These are phyloP conservation scores for Gorsachius magnificus DNA, from an alignment of 2,797 vertebrate genomes.

Conservation along the genomic window DNA sequence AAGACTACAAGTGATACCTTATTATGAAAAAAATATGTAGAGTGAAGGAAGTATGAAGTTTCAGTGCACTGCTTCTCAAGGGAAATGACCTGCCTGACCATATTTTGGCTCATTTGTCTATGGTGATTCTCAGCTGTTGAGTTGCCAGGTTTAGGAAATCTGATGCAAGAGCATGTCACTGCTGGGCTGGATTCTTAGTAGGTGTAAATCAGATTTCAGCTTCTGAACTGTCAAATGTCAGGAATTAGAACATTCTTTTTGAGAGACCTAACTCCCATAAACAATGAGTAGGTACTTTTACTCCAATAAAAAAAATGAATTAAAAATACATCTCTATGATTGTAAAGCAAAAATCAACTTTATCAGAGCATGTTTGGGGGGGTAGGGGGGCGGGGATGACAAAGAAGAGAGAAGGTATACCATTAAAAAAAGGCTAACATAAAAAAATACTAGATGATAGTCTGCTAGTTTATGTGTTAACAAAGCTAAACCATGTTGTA, in stretches of 20 bases:
- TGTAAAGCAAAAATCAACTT: neutral
- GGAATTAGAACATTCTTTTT: neutral
- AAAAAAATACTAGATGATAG: neutral
- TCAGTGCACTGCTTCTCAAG: neutral
- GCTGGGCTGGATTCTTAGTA: neutral
- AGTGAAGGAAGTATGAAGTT: neutral
- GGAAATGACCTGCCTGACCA: neutral
- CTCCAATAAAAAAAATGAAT: neutral
- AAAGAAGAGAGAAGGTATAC: neutral
- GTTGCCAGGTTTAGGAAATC: neutral
- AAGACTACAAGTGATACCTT: neutral
- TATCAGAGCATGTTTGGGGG: rapidly evolving
- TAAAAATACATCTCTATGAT: neutral
- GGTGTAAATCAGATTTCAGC: neutral
- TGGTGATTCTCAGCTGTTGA: neutral
- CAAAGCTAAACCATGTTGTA: neutral
- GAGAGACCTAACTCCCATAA: neutral
- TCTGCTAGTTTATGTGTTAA: neutral
- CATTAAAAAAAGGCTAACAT: neutral
- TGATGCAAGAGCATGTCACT: neutral
- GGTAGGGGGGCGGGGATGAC: too few species aligned
- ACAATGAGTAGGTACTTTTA: neutral
- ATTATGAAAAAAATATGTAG: neutral
- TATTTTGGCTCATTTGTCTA: neutral
- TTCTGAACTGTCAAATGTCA: neutral